A percentile compares a stretch with the other conserved stretches of the same genome.
These are phyloP conservation scores for Diplodus sargus DNA, from an alignment of 2,797 vertebrate genomes.

Conservation along the genomic window DNA sequence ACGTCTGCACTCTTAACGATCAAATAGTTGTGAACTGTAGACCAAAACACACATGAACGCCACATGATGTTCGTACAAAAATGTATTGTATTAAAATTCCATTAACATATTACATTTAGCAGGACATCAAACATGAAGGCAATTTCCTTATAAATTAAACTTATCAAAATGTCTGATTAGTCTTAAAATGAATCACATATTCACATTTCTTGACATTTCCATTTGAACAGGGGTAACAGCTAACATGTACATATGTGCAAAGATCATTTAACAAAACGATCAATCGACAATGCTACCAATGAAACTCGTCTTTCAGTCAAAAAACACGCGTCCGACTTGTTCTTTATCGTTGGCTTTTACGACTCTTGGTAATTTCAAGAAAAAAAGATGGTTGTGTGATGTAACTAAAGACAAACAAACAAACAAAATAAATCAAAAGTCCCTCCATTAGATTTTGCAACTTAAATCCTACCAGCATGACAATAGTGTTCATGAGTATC, in stretches of 20 bases:
- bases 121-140: constrained; percentile 44
- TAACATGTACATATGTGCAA: constrained; percentile 79
- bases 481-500: constrained; percentile 42
- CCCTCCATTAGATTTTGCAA: background rate
- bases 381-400: constrained; percentile 11
- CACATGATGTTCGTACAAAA: constrained; percentile 46
- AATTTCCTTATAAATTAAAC: constrained; percentile 78
- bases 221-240: constrained; percentile 44
- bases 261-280: constrained; percentile 51
- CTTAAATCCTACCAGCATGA: background rate
- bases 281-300: constrained; percentile 37
- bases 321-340: background rate
- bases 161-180: constrained; percentile 64
- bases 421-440: background rate
- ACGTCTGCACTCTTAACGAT: background rate
- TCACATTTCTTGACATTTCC: constrained; percentile 46
- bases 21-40: background rate
- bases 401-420: background rate
- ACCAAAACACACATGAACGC: background rate
- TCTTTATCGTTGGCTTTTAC: constrained; percentile 39
- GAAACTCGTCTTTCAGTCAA: constrained; percentile 40
- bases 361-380: constrained; percentile 9
- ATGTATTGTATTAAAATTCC: constrained; percentile 58
- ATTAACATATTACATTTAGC: constrained; percentile 58
- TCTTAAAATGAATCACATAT: constrained; percentile 61